phyloP scores from a whole-genome alignment of 2,113 vertebrate species.

The Romanogobio albipinnatus region DNA sequence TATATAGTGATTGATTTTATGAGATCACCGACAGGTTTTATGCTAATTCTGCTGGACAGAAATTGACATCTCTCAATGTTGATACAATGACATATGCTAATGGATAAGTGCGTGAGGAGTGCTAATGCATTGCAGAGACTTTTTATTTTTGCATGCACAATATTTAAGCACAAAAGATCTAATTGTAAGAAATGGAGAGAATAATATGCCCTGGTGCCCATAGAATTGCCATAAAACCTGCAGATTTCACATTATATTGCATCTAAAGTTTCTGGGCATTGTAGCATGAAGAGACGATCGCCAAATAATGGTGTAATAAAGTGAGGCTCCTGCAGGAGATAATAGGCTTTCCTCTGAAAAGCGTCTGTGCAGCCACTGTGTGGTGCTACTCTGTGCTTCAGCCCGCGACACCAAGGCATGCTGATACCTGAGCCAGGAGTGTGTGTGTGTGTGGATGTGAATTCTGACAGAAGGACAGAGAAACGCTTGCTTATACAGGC shows the following conservation, averaged over 20 bases:
- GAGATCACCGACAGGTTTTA: constrained; percentile 4
- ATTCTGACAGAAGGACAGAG: constrained; percentile 11
- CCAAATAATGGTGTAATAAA: constrained; percentile 56
- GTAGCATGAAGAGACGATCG: constrained; percentile 44
- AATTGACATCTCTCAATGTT: constrained; percentile 11
- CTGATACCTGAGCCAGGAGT: not conserved
- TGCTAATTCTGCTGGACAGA: not conserved
- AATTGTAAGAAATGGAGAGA: constrained; percentile 45
- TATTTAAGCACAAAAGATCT: constrained; percentile 51
- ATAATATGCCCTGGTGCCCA: constrained; percentile 39
- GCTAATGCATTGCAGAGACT: constrained; percentile 15
- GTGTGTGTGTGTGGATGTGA: not conserved
- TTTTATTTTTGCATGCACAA: constrained; percentile 16
- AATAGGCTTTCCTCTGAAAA: constrained; percentile 41
- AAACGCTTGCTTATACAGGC: constrained; percentile 57
- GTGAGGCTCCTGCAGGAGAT: constrained; percentile 32
- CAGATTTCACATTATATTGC: constrained; percentile 42
- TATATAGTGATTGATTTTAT: not conserved
- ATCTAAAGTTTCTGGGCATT: constrained; percentile 44
- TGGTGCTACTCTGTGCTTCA: constrained; percentile 41
- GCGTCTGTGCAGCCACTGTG: constrained; percentile 36
- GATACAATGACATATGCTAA: constrained; percentile 8
- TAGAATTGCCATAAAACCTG: constrained; percentile 34
- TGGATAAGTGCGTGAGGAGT: not conserved
- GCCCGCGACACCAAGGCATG: not conserved